A percentile compares a stretch with the other conserved stretches of the same genome.
Evolutionary conservation across 2,797 vertebrate genomes (phyloP).

Genomic region (Pogonophryne albipinna): DNA sequence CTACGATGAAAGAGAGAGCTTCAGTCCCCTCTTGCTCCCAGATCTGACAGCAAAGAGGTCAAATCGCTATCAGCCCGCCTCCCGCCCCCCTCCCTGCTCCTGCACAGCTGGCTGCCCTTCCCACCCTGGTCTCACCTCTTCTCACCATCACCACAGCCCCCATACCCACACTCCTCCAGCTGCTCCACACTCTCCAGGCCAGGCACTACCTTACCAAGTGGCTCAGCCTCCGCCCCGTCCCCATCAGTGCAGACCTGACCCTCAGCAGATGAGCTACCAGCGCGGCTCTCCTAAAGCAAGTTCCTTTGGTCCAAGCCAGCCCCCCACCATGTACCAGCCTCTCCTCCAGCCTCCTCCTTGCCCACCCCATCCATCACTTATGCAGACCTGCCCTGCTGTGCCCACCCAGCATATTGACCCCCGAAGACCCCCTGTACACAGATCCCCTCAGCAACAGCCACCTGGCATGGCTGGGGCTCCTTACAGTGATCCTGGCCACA

Average conservation of each 20-base stretch:
- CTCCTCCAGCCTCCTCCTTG: conserved; percentile 77
- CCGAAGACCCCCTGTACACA: conserved; percentile 73
- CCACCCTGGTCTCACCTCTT: conserved; percentile 67
- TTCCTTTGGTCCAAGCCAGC: conserved; percentile 68
- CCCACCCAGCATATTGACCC: conserved; percentile 74
- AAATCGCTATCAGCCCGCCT: conserved; percentile 77
- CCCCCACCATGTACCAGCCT: conserved; percentile 78
- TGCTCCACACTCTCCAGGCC: conserved; percentile 73
- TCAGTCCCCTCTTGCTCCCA: conserved; percentile 82
- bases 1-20: conserved; percentile 88
- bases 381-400: conserved; percentile 72
- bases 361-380: conserved; percentile 75
- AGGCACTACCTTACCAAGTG: conserved; percentile 60
- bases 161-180: conserved; percentile 76
- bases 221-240: conserved; percentile 71
- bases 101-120: conserved; percentile 73
- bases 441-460: conserved; percentile 81
- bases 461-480: conserved; percentile 65
- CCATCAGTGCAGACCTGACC: conserved; percentile 80
- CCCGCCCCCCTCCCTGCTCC: conserved; percentile 79
- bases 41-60: conserved; percentile 77
- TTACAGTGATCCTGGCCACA: conserved; percentile 76
- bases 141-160: conserved; percentile 70
- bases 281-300: conserved; percentile 81
- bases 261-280: conserved; percentile 73